Evolutionary conservation across 2,888 invertebrate genomes (phyloP), one percentile per base, ranked within the genome.

Genomic region (Parasteatoda lunata): DNA sequence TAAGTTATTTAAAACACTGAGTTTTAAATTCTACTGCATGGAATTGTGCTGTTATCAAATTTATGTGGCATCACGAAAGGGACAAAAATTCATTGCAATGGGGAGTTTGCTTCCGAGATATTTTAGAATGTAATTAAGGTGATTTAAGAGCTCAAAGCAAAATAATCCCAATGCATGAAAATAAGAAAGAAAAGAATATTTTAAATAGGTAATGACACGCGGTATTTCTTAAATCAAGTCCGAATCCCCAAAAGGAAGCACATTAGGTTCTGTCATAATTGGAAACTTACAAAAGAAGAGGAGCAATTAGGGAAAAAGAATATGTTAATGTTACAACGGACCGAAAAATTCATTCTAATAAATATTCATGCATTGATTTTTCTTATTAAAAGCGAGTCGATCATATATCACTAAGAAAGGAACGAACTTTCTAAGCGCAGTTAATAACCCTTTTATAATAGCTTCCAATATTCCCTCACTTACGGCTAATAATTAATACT

Each of bases 301-400:
- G 52, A 59, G 45, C 54, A 13, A n/a, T 48, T n/a, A 76, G 11
- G 59, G 51, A 7, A 7, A 49, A 49, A 48, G 65, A 65, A 72
- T 66, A 51, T 54, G 54, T 66, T 54, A 47, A 68, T 52, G 64
- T 15, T 3, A 13, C 2, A 49, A 59, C 47, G 52, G 64, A 70
- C 59, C 54, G 64, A 49, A 11, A 69, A 69, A 83, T 54, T 75
- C 65, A 72, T 73, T 75, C 76, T 72, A 54, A 84, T 84, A 84
- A 84, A 78, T 84, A 84, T 84, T 84, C 84, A 77, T 84, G 84
- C 77, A 78, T 78, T 72, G 77, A 77, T 84, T 73, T 78, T 77
- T 73, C 84, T 72, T 78, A 72, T 78, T 72, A 77, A 65, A 71
- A 59, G 51, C 45, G 69, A 83, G n/a, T 68, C 68, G 64, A 51